Evolutionary conservation across 2,888 invertebrate species (phyloP).

Genomic region (Ferdinandea cuprea): DNA sequence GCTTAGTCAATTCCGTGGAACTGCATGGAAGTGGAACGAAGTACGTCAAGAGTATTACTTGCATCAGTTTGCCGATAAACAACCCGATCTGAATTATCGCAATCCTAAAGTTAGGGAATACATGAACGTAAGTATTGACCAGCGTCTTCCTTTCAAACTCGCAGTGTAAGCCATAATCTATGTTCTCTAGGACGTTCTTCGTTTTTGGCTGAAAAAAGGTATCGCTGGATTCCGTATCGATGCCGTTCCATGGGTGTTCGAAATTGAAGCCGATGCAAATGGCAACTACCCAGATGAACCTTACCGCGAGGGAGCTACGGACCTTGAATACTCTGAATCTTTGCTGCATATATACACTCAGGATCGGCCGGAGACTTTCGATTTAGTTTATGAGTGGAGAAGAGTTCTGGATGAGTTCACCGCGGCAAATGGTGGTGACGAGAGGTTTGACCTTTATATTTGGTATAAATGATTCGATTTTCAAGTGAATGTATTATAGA

Average conservation of each 20-base stretch:
- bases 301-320: slow-evolving; percentile 81
- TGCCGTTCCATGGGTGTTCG: slow-evolving; percentile 84
- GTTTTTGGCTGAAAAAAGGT: slow-evolving; percentile 91
- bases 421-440: slow-evolving; percentile 79
- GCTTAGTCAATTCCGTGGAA: slow-evolving; percentile 83
- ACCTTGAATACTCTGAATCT: slow-evolving; percentile 84
- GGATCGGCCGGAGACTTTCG: slow-evolving; percentile 85
- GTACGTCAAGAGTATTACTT: slow-evolving; percentile 86
- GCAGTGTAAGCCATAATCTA: not conserved
- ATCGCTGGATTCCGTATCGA: slow-evolving; percentile 91
- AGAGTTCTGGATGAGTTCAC: slow-evolving; percentile 84
- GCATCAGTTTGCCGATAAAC: slow-evolving; percentile 86
- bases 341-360: slow-evolving; percentile 85
- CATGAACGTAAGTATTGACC: slow-evolving; percentile 83
- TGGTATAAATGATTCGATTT: slow-evolving; percentile 79
- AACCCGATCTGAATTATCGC: slow-evolving; percentile 88
- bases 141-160: not conserved
- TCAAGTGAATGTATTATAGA: slow-evolving; percentile 82
- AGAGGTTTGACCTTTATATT: slow-evolving; percentile 62
- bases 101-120: slow-evolving; percentile 83
- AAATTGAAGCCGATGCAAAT: slow-evolving; percentile 77
- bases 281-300: slow-evolving; percentile 84
- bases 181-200: slow-evolving; percentile 84
- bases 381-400: slow-evolving; percentile 85
- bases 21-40: slow-evolving; percentile 88